These are phyloP conservation scores for Tinea trinotella DNA, from an alignment of 2,888 invertebrate species.

Conservation along the genomic window DNA sequence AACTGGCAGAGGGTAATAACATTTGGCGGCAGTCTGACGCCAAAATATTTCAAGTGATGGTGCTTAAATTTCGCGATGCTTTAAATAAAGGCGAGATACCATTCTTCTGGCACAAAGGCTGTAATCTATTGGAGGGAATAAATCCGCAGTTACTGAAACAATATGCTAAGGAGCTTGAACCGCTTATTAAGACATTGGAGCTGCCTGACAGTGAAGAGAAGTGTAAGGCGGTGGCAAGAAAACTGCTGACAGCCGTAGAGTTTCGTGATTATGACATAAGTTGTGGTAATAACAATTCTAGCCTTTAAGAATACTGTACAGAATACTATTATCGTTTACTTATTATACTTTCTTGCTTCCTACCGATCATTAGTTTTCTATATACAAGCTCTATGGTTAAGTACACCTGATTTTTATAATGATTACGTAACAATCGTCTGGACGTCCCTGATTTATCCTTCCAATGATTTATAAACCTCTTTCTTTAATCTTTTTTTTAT, in stretches of 20 bases:
- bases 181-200: slow-evolving; percentile 34
- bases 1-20: slow-evolving; percentile 33
- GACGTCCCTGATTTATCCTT: no score
- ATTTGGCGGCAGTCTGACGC: slow-evolving; percentile 41
- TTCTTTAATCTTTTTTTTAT: no score
- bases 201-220: slow-evolving; percentile 24
- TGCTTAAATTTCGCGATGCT: slow-evolving; percentile 43
- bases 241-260: slow-evolving; percentile 35
- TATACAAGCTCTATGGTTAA: no score
- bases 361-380: no score
- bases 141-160: slow-evolving; percentile 25
- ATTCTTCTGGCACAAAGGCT: slow-evolving; percentile 61
- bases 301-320: no score
- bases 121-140: slow-evolving; percentile 52
- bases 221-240: slow-evolving; percentile 41
- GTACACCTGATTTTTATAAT: no score
- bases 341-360: no score
- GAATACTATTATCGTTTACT: no score
- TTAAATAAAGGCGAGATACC: slow-evolving; percentile 37
- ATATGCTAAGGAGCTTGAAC: slow-evolving; percentile 36
- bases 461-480: no score
- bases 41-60: slow-evolving; percentile 47
- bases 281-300: no score
- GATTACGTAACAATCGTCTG: no score
- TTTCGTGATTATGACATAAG: slow-evolving; percentile 37